Evolutionary conservation across 2,888 invertebrate species (phyloP).

Genomic region (Drosophila mulleri): DNA sequence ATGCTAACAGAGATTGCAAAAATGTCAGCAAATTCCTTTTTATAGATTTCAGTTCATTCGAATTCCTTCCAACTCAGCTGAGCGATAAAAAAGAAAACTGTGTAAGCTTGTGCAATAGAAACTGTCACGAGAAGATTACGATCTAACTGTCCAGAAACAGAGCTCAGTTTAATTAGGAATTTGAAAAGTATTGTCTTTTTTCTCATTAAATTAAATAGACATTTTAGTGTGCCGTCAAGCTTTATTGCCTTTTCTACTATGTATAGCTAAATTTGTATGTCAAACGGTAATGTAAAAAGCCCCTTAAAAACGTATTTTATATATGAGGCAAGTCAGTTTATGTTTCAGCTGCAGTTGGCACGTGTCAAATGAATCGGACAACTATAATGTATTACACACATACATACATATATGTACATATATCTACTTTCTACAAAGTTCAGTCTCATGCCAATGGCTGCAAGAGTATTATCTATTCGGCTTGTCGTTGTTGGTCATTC

Average conservation of each 20-base stretch:
- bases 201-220: background rate
- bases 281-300: no score
- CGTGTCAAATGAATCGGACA: no score
- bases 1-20: no score
- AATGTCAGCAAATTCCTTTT: no score
- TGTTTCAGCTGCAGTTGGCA: no score
- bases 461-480: background rate
- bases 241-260: no score
- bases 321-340: no score
- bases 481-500: background rate
- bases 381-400: no score
- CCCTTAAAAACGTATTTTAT: no score
- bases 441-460: no score
- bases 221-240: no score
- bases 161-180: background rate
- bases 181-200: background rate
- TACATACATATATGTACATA: background rate
- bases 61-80: background rate
- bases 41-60: background rate
- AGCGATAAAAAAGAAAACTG: background rate
- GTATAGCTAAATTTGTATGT: no score
- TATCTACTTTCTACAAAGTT: background rate
- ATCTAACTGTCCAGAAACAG: background rate
- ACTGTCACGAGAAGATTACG: background rate
- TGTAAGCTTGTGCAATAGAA: background rate